phyloP scores from a whole-genome alignment of 2,797 vertebrate species.

The Cynodonichthys magdalenae region DNA sequence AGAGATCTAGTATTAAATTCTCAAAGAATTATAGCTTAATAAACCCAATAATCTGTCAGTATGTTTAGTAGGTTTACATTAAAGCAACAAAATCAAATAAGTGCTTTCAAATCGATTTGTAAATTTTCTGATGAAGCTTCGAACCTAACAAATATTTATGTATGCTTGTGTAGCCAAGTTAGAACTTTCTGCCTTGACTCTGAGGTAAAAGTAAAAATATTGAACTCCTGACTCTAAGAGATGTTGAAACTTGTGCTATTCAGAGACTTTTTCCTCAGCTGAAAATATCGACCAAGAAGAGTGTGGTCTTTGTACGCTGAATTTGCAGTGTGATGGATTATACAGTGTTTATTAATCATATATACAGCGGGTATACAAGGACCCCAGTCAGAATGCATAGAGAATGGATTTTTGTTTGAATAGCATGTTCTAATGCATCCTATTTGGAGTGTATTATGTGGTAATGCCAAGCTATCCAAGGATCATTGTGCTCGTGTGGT shows the following conservation, averaged over 20 bases:
- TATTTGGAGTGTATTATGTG: constrained; percentile 9
- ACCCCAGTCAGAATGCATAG: constrained; percentile 14
- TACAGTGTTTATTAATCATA: constrained; percentile 53
- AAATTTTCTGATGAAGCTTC: neutral
- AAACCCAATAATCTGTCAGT: neutral
- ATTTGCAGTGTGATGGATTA: constrained; percentile 27
- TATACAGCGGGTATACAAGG: constrained; percentile 20
- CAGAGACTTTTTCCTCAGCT: constrained; percentile 4
- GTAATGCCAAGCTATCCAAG: constrained; percentile 1
- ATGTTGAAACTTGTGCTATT: neutral
- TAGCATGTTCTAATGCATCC: constrained; percentile 14
- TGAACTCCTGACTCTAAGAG: neutral
- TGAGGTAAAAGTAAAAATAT: neutral
- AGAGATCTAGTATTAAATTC: neutral
- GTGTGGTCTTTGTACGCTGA: constrained; percentile 23
- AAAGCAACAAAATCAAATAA: neutral
- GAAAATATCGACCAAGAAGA: constrained; percentile 24
- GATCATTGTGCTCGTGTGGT: constrained; percentile 11
- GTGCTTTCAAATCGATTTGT: too few relatives aligned
- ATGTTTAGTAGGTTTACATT: neutral
- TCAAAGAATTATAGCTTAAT: neutral
- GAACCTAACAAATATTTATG: neutral
- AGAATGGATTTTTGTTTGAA: constrained; percentile 55
- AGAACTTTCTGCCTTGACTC: neutral
- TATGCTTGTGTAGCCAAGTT: neutral